Conservation (phyloP, 2,888 invertebrate species). For the Hemistola chrysoprasaria region DNA sequence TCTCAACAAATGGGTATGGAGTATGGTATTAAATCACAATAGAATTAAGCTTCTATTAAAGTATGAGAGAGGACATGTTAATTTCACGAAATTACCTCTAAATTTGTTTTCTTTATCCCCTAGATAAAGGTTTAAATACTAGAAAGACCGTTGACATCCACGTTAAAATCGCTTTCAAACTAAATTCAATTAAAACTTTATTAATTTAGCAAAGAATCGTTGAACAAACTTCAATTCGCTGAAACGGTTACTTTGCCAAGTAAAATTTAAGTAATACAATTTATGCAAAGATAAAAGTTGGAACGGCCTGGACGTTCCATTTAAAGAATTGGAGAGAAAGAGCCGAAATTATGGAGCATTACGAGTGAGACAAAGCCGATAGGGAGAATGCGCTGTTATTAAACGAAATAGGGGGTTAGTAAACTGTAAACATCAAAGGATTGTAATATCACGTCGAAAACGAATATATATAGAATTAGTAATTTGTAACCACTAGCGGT, state of each 20-base stretch:
- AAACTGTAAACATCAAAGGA: no score
- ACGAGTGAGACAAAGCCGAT: no score
- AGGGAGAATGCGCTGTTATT: slow-evolving; percentile 6
- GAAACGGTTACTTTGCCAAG: slow-evolving; percentile 65
- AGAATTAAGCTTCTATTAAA: no score
- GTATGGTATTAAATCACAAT: no score
- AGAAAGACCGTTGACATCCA: slow-evolving; percentile 51
- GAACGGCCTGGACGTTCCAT: slow-evolving; percentile 24
- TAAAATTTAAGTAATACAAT: slow-evolving; percentile 70
- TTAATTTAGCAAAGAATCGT: slow-evolving; percentile 73
- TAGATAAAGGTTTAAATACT: slow-evolving; percentile 25
- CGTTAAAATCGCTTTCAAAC: slow-evolving; percentile 62
- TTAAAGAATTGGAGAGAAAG: slow-evolving; percentile 14
- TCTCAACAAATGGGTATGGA: no score
- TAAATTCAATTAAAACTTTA: slow-evolving; percentile 79
- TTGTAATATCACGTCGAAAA: slow-evolving; percentile 36
- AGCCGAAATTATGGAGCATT: neutral
- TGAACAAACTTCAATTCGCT: slow-evolving; percentile 60
- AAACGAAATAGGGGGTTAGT: no score
- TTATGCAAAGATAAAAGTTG: slow-evolving; percentile 64
- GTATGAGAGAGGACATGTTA: no score
- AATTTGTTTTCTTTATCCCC: slow-evolving; percentile 14
- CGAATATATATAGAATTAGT: slow-evolving; percentile 57
- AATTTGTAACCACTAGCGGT: slow-evolving; percentile 56
- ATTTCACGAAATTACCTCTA: no score